Conservation (phyloP, 2,888 invertebrate species). For the Clusia tigrina region DNA sequence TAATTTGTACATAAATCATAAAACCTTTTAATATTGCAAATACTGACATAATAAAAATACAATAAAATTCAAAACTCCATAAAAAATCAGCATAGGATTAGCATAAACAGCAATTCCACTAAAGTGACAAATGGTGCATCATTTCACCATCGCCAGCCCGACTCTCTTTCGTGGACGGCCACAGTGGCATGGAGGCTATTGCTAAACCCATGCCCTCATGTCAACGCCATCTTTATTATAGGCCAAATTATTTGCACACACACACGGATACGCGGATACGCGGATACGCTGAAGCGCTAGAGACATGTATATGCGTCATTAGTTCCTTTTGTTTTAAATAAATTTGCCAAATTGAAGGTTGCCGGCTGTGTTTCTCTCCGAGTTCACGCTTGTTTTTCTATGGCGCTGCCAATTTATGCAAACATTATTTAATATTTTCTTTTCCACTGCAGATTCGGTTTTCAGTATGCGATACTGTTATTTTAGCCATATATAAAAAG, state of each 20-base stretch:
- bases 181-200: neutral
- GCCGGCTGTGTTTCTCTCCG: constrained; percentile 5
- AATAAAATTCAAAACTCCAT: neutral
- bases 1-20: too few relatives aligned
- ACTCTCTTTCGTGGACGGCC: too few relatives aligned
- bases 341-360: constrained; percentile 22
- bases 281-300: constrained; percentile 12
- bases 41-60: too few relatives aligned
- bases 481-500: constrained; percentile 39
- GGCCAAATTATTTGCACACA: neutral
- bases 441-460: constrained; percentile 6
- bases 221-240: constrained; percentile 1
- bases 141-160: constrained; percentile 18
- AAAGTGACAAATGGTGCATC: constrained; percentile 28
- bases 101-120: constrained; percentile 21
- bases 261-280: neutral
- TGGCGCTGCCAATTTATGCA: constrained; percentile 21
- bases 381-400: neutral
- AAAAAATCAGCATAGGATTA: constrained; percentile 27
- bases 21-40: too few relatives aligned
- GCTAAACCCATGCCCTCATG: constrained; percentile 1
- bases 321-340: constrained; percentile 17
- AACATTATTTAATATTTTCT: constrained; percentile 1
- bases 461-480: neutral
- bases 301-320: constrained; percentile 7